Percentiles rank a stretch among this genome's conserved stretches.
Evolutionary conservation across 2,888 invertebrate species (phyloP).

Genomic region (Leptothorax acervorum): DNA sequence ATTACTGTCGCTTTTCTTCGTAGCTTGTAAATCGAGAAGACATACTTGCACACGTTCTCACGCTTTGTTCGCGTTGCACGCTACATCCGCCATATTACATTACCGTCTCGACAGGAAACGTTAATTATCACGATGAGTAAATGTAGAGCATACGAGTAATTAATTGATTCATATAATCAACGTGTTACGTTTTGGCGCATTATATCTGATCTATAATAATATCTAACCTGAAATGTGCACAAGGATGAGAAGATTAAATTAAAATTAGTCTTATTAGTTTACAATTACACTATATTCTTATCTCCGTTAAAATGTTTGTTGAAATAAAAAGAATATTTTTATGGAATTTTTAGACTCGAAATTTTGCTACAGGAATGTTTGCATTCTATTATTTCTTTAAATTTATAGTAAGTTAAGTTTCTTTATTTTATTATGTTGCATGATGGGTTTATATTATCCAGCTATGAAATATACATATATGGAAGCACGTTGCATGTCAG

Average conservation of each 20-base stretch:
- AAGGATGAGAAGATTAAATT: not conserved
- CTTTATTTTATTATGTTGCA: not conserved
- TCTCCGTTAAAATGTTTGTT: not conserved
- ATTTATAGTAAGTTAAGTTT: not conserved
- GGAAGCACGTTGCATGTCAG: not conserved
- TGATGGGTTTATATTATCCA: not conserved
- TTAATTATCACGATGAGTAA: conserved; percentile 42
- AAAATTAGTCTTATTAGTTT: not conserved
- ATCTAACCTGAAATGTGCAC: not conserved
- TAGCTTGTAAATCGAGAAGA: conserved; percentile 33
- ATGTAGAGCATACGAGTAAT: conserved; percentile 33
- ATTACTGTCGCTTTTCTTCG: conserved; percentile 25
- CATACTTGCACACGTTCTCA: conserved; percentile 10
- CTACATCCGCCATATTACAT: conserved; percentile 45
- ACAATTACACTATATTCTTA: not conserved
- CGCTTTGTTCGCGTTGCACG: conserved; percentile 33
- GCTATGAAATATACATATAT: not conserved
- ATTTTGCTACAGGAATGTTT: not conserved
- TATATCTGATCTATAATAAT: conserved; percentile 10
- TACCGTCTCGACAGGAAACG: conserved; percentile 24
- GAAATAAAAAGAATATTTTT: not conserved
- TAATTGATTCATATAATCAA: conserved; percentile 15
- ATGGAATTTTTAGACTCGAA: not conserved
- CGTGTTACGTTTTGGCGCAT: conserved; percentile 4
- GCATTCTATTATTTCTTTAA: not conserved